Base-by-base conservation (phyloP, 2,113 vertebrate species). In the Apteryx mantelli region DNA sequence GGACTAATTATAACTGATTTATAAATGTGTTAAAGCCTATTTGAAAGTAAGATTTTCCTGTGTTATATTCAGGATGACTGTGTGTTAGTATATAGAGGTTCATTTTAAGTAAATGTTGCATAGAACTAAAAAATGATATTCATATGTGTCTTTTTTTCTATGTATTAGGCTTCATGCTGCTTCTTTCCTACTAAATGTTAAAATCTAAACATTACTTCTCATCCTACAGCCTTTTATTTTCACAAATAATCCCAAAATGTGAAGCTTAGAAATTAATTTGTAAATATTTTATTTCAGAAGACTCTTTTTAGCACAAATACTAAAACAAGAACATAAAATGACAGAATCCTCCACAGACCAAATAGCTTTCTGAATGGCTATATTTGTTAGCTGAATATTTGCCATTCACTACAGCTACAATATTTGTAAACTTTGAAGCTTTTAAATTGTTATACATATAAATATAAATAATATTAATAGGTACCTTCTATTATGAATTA, bases 1-100 rank as follows among this genome's bases (percentile, higher is more conserved):
- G 16, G n/a, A 93, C 53, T 97, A 97, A 97, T 97, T 97, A 96
- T 78, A 90, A 91, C 77, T 91, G 75, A 97, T 97, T 96, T 97
- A 91, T 94, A 93, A 97, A 95, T 96, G 69, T 89, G 16, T 97
- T 96, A 91, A 94, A 83, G 61, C 34, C 94, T 98, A 97, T 96
- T 80, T 95, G 74, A 97, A 97, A 96, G 69, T 80, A 86, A 94
- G 55, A 87, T 96, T 97, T 97, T 86, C 21, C 56, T 80, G 7
- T 48, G n/a, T 92, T 95, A 90, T 89, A 77, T 93, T 96, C 83
- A 96, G 94, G 96, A 95, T 82, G 38, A 77, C 64, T 92, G 46
- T 91, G 52, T 75, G 82, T 95, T 95, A 89, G 66, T 74, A 48
- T 69, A 81, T 34, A 86, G 74, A 83, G 9, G 22, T 85, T 85